Base-by-base conservation (phyloP, 2,113 vertebrate species). In the Benitochromis conjunctus region DNA sequence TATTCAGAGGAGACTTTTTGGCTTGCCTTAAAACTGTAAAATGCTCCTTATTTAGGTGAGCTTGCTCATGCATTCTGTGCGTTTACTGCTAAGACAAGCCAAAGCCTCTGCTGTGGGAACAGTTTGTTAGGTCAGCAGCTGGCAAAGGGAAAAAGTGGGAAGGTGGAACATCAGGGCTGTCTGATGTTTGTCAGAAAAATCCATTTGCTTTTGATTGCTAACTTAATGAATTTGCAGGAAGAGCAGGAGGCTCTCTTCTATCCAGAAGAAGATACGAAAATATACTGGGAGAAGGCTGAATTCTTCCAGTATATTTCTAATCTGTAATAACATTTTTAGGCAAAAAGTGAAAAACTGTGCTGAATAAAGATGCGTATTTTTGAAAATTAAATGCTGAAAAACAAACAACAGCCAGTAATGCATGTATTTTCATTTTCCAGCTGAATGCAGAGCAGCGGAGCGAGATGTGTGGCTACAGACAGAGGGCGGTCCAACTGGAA, bases 391-490 rank as follows among this genome's bases (percentile, higher is more conserved):
- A 69, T 55, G 9, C 38, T 43, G 62, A 53, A 54, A 54, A 71
- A 36, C n/a, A 34, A 38, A n/a, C 29, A 1, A 38, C 43, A 58
- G 5, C 62, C 13, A 2, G 12, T 14, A 19, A 16, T 5, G 1
- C 31, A 14, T 64, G 7, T 83, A 2, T 78, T 81, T 88, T 82
- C 34, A 64, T 84, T 82, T 79, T 94, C 1, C 88, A 99, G 98
- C 94, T 99, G 87, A 97, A 81, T 58, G 87, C 94, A 83, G 97
- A 97, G 89, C 97, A 96, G 91, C 97, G 95, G 76, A 95, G 94
- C 54, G 97, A 97, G 93, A 96, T 99, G 94, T 94, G 96, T 38
- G 94, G 97, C 24, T 96, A 97, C 85, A 97, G 96, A 80, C 94
- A 95, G 87, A 97, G 94, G 89, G 98, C 98, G 1, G 71, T 96